Evolutionary conservation across 2,888 invertebrate genomes (phyloP).

Genomic region (Orthonevra nobilis): DNA sequence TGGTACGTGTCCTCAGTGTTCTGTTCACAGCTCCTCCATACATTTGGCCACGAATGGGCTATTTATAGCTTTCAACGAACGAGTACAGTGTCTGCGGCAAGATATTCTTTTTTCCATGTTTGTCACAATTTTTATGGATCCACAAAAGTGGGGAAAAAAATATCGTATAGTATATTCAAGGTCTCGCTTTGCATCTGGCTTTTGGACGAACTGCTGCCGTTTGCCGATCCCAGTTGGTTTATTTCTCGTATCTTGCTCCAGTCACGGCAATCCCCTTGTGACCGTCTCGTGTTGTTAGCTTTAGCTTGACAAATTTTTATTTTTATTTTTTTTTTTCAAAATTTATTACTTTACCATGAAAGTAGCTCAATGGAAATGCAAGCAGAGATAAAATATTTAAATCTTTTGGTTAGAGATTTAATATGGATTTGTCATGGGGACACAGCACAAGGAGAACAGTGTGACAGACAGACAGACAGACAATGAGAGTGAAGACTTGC

Average conservation of each 20-base stretch:
- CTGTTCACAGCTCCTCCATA: too few relatives aligned
- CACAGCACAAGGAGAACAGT: background rate
- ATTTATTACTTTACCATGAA: constrained; percentile 9
- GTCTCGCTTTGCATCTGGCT: constrained; percentile 41
- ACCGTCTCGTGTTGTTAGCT: background rate
- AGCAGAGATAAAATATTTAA: background rate
- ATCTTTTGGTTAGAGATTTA: constrained; percentile 2
- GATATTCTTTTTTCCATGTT: constrained; percentile 34
- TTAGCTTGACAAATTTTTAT: constrained; percentile 15
- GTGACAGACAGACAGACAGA: too few relatives aligned
- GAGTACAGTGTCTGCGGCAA: constrained; percentile 21
- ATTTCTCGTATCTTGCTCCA: too few relatives aligned
- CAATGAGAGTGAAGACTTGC: background rate
- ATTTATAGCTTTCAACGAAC: too few relatives aligned
- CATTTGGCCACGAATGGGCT: too few relatives aligned
- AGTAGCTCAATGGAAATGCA: background rate
- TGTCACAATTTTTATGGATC: constrained; percentile 40
- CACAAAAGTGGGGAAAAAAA: constrained; percentile 4
- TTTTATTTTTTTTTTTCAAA: too few relatives aligned
- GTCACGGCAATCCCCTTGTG: too few relatives aligned
- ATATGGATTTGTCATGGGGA: background rate
- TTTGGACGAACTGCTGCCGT: background rate
- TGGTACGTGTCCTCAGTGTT: too few relatives aligned
- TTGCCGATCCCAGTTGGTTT: too few relatives aligned
- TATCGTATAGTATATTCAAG: too few relatives aligned